These are phyloP conservation scores for Cotesia congregata DNA, from an alignment of 2,888 invertebrate genomes.

Conservation along the genomic window DNA sequence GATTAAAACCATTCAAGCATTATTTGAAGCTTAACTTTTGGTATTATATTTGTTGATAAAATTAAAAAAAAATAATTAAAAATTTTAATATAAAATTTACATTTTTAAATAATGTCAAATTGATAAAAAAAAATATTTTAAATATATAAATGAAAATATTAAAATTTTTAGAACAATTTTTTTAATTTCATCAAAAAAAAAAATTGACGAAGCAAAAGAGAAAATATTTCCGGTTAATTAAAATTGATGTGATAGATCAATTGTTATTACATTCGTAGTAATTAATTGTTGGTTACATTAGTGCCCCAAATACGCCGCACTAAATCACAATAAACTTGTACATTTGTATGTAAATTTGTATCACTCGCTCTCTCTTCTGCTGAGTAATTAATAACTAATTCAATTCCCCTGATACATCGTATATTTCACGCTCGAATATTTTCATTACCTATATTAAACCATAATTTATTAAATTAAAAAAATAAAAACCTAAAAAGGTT, in stretches of 20 bases:
- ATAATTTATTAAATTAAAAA: background rate
- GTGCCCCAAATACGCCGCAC: slow-evolving; percentile 14
- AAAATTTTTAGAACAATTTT: background rate
- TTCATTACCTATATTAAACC: background rate
- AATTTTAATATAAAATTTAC: no score
- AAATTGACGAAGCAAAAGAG: background rate
- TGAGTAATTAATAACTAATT: slow-evolving; percentile 25
- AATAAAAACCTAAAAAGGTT: background rate
- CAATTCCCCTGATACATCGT: background rate
- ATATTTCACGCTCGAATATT: background rate
- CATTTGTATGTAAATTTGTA: slow-evolving; percentile 10
- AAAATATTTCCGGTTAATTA: slow-evolving; percentile 10
- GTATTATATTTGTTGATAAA: no score
- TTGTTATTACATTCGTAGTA: background rate
- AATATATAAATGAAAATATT: no score
- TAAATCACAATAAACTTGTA: background rate
- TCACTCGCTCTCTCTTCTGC: background rate
- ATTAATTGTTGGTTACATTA: slow-evolving; percentile 27
- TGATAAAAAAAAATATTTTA: background rate
- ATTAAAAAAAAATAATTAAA: background rate
- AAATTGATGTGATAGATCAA: slow-evolving; percentile 21
- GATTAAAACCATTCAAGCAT: background rate
- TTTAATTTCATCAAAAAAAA: background rate
- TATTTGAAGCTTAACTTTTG: no score
- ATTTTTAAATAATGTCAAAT: background rate